Evolutionary conservation across 2,113 vertebrate genomes (phyloP).

Genomic region (Silurus meridionalis): DNA sequence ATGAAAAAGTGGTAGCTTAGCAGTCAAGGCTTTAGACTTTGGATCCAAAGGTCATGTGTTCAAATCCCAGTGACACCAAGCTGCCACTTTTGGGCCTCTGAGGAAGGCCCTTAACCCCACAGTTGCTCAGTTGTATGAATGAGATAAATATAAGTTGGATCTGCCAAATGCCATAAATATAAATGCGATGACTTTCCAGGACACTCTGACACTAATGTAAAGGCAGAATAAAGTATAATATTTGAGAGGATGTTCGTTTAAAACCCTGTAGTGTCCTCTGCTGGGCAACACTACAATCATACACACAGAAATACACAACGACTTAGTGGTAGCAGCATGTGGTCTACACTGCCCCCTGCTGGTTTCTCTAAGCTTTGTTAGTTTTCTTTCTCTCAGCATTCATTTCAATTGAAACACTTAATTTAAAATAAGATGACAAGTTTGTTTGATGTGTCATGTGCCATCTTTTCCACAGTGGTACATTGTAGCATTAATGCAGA

Average conservation of each 20-base stretch:
- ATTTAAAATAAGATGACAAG: background rate
- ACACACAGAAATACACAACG: background rate
- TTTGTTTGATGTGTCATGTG: background rate
- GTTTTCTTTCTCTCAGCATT: background rate
- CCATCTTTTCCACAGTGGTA: background rate
- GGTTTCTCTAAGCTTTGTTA: background rate
- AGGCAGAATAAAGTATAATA: background rate
- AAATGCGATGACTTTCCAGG: background rate
- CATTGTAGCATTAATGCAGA: background rate
- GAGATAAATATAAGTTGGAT: too few species aligned
- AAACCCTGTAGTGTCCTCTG: conserved; percentile 9
- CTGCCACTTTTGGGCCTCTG: too few species aligned
- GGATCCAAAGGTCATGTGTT: too few species aligned
- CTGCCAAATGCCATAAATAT: too few species aligned
- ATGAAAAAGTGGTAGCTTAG: background rate
- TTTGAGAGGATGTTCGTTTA: too few species aligned
- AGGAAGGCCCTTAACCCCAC: too few species aligned
- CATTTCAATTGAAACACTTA: background rate
- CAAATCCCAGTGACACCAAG: too few species aligned
- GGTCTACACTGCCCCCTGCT: conserved; percentile 23
- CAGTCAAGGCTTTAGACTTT: too few species aligned
- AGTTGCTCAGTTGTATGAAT: too few species aligned
- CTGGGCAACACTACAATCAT: background rate
- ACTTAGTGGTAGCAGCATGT: background rate
- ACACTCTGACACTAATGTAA: background rate